These are phyloP conservation scores for Selenia dentaria DNA, from an alignment of 2,888 invertebrate genomes.

Conservation along the genomic window DNA sequence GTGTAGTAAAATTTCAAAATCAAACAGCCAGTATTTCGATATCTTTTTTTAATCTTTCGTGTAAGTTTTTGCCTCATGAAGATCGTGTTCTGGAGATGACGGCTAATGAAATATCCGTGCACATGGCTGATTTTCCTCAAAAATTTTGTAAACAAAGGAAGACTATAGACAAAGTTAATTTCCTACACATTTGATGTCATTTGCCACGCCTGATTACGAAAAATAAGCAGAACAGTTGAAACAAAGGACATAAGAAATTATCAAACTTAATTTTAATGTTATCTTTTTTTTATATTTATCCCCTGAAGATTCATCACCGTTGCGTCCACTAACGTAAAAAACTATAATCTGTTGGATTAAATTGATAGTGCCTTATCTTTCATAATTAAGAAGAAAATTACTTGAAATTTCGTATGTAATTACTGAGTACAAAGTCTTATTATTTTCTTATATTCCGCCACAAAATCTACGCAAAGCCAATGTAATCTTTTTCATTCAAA, in stretches of 20 bases:
- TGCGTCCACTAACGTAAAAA: no score
- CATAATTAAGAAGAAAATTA: no score
- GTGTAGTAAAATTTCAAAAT: conserved; percentile 11
- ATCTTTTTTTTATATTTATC: no score
- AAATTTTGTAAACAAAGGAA: conserved; percentile 8
- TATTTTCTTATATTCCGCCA: conserved; percentile 5
- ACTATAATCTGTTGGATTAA: no score
- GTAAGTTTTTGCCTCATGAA: conserved; percentile 5
- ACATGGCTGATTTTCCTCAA: conserved; percentile 2
- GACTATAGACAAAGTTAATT: conserved; percentile 6
- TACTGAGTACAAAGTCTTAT: no score
- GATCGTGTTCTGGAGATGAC: neutral
- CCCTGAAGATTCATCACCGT: no score
- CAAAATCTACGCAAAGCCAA: conserved; percentile 15
- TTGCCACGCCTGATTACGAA: neutral
- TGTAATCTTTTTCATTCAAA: conserved; percentile 15
- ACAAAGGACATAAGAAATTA: no score
- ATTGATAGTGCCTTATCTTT: conserved; percentile 7
- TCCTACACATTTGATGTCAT: conserved; percentile 1
- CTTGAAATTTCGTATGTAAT: no score
- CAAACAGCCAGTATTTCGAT: conserved; percentile 9
- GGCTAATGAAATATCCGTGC: neutral
- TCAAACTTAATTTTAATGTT: no score
- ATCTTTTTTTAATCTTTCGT: neutral
- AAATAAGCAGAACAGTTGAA: no score